Conservation (phyloP, 2,113 vertebrate genomes). For the Lathamus discolor region DNA sequence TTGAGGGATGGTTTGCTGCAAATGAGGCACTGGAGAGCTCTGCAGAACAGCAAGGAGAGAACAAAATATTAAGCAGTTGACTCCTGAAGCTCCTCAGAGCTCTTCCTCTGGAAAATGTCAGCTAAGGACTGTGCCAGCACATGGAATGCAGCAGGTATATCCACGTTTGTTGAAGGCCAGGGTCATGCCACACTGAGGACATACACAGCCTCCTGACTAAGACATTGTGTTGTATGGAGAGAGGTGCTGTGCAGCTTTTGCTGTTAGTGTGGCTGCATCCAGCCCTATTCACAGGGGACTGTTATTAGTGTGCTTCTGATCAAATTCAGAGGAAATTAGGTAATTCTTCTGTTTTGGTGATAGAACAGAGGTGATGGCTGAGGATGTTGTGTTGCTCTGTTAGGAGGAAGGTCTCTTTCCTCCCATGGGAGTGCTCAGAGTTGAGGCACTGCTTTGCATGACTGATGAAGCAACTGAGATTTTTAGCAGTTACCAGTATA, state of each 20-base stretch:
- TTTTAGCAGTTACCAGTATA: not conserved
- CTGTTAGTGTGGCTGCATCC: not conserved
- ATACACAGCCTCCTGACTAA: not conserved
- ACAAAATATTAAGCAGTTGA: not conserved
- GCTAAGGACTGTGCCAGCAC: not conserved
- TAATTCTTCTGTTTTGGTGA: not conserved
- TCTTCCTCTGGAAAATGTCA: not conserved
- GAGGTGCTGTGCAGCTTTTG: not conserved
- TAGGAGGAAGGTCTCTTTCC: not conserved
- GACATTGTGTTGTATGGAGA: accelerated
- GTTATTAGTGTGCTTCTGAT: not conserved
- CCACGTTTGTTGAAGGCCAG: not conserved
- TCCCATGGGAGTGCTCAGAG: not conserved
- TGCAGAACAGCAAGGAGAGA: not conserved
- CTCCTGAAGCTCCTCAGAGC: not conserved
- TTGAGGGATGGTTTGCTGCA: not conserved
- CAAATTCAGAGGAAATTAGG: not conserved
- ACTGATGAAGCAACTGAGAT: not conserved
- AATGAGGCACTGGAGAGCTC: not conserved
- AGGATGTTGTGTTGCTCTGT: not conserved
- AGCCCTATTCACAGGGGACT: not conserved
- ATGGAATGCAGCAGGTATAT: not conserved
- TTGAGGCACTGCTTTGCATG: not conserved
- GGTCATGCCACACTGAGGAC: not conserved
- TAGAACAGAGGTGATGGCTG: not conserved